Conservation (phyloP, 2,113 vertebrate genomes). For the Podocnemis expansa region DNA sequence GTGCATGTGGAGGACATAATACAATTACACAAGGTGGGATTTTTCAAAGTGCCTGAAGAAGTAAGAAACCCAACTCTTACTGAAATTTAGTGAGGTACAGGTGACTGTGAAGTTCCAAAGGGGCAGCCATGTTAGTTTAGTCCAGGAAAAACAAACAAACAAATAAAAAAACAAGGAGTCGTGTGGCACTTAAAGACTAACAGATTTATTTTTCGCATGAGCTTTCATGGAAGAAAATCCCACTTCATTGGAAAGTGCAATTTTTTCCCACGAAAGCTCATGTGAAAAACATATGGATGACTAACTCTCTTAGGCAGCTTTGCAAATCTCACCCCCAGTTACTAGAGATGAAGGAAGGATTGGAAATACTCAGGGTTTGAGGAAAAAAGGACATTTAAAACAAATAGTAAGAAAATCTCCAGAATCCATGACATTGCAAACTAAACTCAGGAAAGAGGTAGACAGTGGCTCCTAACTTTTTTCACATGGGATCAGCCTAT, state of each 20-base stretch:
- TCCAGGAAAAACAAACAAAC: no score
- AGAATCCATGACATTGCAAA: not conserved
- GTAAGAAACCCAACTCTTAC: rapidly evolving
- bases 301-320: not conserved
- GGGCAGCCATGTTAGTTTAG: no score
- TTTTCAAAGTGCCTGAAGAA: not conserved
- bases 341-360: not conserved
- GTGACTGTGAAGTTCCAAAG: no score
- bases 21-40: not conserved
- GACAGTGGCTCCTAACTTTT: not conserved
- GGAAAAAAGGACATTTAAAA: not conserved
- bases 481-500: not conserved
- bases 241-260: no score
- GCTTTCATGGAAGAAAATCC: no score
- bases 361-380: not conserved
- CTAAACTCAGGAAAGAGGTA: not conserved
- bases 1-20: not conserved
- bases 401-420: not conserved
- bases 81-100: not conserved
- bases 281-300: not conserved
- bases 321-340: not conserved
- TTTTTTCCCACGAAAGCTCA: no score
- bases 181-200: no score
- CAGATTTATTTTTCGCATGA: no score
- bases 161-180: no score